Conservation (phyloP, 2,113 vertebrate genomes). For the Gorsachius goisagi region DNA sequence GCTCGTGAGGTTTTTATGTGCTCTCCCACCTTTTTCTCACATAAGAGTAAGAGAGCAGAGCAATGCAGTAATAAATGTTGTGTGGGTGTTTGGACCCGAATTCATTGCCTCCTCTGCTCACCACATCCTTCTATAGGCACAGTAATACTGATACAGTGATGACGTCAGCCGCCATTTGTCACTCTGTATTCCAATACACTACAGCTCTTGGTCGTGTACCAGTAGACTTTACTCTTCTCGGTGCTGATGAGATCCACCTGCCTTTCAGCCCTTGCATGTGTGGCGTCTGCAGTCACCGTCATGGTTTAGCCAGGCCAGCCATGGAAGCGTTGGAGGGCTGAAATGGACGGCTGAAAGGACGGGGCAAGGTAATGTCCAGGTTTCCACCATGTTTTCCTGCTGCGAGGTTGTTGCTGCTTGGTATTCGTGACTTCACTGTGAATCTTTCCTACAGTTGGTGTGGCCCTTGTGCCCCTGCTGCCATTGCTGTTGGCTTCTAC, state of each 20-base stretch:
- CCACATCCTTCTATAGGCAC: slow-evolving; percentile 59
- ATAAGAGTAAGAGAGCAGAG: not conserved
- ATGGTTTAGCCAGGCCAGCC: not conserved
- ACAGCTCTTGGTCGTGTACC: not conserved
- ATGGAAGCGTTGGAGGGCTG: not conserved
- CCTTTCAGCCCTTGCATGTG: not conserved
- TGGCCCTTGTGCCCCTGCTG: not conserved
- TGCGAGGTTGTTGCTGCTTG: not conserved
- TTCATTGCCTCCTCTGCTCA: slow-evolving; percentile 41
- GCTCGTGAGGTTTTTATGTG: not conserved
- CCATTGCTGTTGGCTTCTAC: not conserved
- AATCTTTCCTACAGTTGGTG: not conserved
- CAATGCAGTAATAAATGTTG: slow-evolving; percentile 15
- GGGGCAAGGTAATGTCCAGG: slow-evolving; percentile 26
- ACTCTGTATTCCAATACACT: not conserved
- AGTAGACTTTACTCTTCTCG: not conserved
- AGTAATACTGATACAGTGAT: slow-evolving; percentile 47
- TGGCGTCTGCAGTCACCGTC: not conserved
- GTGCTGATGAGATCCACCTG: not conserved
- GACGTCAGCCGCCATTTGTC: slow-evolving; percentile 34
- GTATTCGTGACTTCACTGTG: not conserved
- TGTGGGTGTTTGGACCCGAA: slow-evolving; percentile 35
- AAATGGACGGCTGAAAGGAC: not conserved
- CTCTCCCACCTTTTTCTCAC: slow-evolving; percentile 63
- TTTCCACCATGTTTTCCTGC: not conserved